A percentile compares a stretch with the other conserved stretches of the same genome.
Evolutionary conservation across 2,113 vertebrate species (phyloP).

Genomic region (Aspiorhynchus laticeps): DNA sequence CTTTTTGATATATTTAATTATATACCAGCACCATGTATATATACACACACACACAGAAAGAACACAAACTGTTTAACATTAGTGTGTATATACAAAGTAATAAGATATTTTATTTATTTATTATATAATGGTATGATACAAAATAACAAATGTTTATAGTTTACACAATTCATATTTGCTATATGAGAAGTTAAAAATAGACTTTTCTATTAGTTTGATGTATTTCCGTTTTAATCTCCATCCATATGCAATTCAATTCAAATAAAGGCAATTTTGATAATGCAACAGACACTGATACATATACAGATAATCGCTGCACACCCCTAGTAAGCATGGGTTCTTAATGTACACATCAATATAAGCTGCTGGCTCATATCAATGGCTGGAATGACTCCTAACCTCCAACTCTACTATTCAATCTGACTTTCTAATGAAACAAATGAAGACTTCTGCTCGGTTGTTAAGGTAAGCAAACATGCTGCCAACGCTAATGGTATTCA

Average conservation of each 20-base stretch:
- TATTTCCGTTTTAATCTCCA: not conserved
- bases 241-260: not conserved
- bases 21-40: no score
- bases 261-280: not conserved
- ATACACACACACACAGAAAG: no score
- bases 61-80: no score
- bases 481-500: constrained; percentile 63
- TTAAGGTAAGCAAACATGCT: constrained; percentile 1
- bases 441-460: not conserved
- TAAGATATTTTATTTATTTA: no score
- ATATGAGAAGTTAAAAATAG: not conserved
- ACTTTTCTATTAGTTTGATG: not conserved
- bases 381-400: not conserved
- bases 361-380: not conserved
- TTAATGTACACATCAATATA: not conserved
- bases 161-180: not conserved
- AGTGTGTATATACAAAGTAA: no score
- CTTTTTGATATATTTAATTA: no score
- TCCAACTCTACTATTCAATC: not conserved
- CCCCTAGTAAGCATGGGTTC: not conserved
- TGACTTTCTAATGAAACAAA: constrained; percentile 9
- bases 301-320: not conserved
- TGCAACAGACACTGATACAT: not conserved
- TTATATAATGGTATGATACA: no score
- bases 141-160: not conserved